Base-by-base conservation (phyloP, 2,888 invertebrate species). In the Nasonia oneida region DNA sequence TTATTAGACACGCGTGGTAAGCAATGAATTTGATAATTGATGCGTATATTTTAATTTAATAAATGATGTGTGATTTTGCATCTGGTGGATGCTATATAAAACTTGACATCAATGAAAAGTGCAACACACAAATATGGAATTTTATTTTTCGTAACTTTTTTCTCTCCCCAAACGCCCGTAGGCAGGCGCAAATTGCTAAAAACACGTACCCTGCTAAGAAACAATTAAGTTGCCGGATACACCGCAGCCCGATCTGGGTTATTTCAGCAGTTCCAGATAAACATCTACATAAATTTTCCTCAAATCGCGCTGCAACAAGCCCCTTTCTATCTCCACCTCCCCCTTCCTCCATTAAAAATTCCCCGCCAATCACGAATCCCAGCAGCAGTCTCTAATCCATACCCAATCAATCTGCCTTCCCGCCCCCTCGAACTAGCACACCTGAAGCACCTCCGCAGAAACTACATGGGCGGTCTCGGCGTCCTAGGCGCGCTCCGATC, bases 261-360 rank as follows among this genome's bases (percentile, higher is more conserved):
- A 50, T 50, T 33, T 77, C 61, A 23, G 39, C 61, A 77, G 39
- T 23, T 61, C 14, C 64, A 61, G 67, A 79, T 79, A 47, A 42
- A 50, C 29, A 79, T 79, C 79, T 70, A 42, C 67, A 42, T 18
- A 70, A 79, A 79, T 79, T 67, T 79, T 33, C 23, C 29, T 39
- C 6, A 77, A 64, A 39, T 29, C 14, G 2, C 42, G 42, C n/a
- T n/a, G n/a, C 6, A 29, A 29, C 77, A 23, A n/a, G 5, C n/a
- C 57, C 57, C 57, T 15, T 15, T 8, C 18, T 8, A 23, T 15
- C 15, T 8, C 18, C 8, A 6, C 6, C 57, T 2, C n/a, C 1
- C 8, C 1, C 8, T n/a, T 3, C 14, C 33, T 3, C 3, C 67
- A 67, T 67, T 29, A 67, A 67, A 67, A 67, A 67, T 67, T 29